Evolutionary conservation across 2,888 invertebrate genomes (phyloP), one percentile per base, ranked within the genome.

Genomic region (Sepioteuthis lessoniana): DNA sequence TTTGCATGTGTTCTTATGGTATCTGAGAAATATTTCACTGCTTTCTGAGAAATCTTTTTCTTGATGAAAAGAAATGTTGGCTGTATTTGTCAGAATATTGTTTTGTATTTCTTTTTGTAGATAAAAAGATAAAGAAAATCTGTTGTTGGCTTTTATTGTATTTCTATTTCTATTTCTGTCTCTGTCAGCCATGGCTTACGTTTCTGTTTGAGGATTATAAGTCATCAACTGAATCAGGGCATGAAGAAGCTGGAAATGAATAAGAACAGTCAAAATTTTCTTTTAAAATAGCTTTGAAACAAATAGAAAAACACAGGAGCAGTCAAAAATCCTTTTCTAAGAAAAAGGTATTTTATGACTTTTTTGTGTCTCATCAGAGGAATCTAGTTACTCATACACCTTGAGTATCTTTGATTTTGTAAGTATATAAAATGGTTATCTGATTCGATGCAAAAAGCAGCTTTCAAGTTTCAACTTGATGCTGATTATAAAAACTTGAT

Each of bases 201-300:
- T n/a, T 76, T 76, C 76, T 76, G 76, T n/a, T 35, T 76, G n/a
- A n/a, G n/a, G 76, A 76, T 76, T 76, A 76, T 76, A n/a, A n/a
- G 76, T n/a, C 76, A 19, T 76, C n/a, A 35, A n/a, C 76, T 35
- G 76, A 76, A 76, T 76, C 16, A 13, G n/a, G n/a, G n/a, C 76
- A 76, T 16, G 16, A 35, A 76, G 16, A 35, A 76, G n/a, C 3
- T 55, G n/a, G n/a, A n/a, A n/a, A n/a, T 16, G n/a, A 76, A 76
- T n/a, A 35, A 76, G n/a, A n/a, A n/a, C n/a, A 35, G 16, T 76
- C n/a, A n/a, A 76, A 76, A 76, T 76, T n/a, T 76, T 76, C n/a
- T 35, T 76, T 76, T 35, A n/a, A 76, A 76, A 76, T 55, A 76
- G n/a, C n/a, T n/a, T 76, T 7, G n/a, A 35, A 76, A 13, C 76